These are phyloP conservation scores for Platorchestia sp. DNA, from an alignment of 1,140 invertebrate genomes.

Conservation along the genomic window DNA sequence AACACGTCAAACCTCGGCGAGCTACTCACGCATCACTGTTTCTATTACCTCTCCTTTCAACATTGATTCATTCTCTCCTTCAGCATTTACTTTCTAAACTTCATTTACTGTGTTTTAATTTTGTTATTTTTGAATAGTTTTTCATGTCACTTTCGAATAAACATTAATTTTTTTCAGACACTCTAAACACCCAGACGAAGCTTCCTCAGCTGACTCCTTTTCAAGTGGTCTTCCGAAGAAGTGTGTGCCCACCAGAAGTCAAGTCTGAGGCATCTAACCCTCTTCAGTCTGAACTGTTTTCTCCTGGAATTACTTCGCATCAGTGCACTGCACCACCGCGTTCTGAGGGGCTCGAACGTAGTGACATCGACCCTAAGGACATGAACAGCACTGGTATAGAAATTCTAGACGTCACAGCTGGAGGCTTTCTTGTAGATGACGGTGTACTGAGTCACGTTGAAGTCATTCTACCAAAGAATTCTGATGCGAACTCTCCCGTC, in stretches of 20 bases:
- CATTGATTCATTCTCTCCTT: neutral
- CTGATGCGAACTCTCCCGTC: neutral
- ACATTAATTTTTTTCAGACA: neutral
- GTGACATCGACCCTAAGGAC: neutral
- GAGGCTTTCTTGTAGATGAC: neutral
- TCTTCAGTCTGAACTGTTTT: neutral
- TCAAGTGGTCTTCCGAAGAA: conserved; percentile 13
- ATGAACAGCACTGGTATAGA: neutral
- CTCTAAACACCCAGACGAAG: conserved; percentile 43
- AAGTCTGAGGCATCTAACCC: neutral
- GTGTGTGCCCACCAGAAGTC: neutral
- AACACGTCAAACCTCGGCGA: neutral
- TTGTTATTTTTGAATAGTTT: neutral
- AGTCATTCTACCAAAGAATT: neutral
- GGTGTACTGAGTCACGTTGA: neutral
- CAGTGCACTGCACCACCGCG: neutral
- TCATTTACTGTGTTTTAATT: neutral
- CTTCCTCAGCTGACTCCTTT: conserved; percentile 6
- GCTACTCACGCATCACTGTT: neutral
- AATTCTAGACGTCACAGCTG: neutral
- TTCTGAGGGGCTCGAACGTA: neutral
- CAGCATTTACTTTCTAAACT: neutral
- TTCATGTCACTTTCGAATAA: neutral
- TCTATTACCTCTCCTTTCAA: neutral
- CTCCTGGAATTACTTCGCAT: neutral